Evolutionary conservation across 2,888 invertebrate genomes (phyloP).

Genomic region (Synanthedon formicaeformis): DNA sequence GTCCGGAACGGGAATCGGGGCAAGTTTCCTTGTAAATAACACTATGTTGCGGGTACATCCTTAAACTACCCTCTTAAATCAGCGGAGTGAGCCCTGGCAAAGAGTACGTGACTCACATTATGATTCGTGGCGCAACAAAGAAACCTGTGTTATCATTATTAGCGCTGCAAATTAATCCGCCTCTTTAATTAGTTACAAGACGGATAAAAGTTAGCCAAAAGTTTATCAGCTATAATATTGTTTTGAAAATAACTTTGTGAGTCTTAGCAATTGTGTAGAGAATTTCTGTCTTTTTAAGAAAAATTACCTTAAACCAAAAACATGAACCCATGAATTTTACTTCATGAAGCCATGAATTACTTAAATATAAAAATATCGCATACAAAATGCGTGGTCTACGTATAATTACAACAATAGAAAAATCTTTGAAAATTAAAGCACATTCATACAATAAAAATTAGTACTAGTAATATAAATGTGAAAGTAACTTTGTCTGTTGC

Average conservation of each 20-base stretch:
- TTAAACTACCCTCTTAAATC: slow-evolving; percentile 16
- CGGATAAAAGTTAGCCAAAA: background rate
- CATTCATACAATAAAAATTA: too few species aligned
- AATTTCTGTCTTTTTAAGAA: too few species aligned
- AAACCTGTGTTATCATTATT: slow-evolving; percentile 6
- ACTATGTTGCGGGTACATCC: slow-evolving; percentile 7
- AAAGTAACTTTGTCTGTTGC: too few species aligned
- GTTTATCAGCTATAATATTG: background rate
- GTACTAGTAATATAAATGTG: too few species aligned
- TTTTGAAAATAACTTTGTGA: background rate
- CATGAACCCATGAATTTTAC: too few species aligned
- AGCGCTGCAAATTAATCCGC: background rate
- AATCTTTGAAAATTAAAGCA: too few species aligned
- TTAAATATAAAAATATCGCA: too few species aligned
- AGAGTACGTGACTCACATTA: slow-evolving; percentile 14
- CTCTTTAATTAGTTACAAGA: background rate
- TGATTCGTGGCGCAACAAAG: slow-evolving; percentile 3
- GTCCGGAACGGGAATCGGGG: slow-evolving; percentile 11
- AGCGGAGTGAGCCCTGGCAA: slow-evolving; percentile 8
- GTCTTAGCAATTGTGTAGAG: background rate
- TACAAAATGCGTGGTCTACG: too few species aligned
- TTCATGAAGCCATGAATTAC: too few species aligned
- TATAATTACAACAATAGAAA: too few species aligned
- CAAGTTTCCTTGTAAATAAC: slow-evolving; percentile 24
- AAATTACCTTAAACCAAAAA: too few species aligned